Base-by-base conservation (phyloP, 92 coral and sea anemone species). In the Zoanthus sansibaricus region DNA sequence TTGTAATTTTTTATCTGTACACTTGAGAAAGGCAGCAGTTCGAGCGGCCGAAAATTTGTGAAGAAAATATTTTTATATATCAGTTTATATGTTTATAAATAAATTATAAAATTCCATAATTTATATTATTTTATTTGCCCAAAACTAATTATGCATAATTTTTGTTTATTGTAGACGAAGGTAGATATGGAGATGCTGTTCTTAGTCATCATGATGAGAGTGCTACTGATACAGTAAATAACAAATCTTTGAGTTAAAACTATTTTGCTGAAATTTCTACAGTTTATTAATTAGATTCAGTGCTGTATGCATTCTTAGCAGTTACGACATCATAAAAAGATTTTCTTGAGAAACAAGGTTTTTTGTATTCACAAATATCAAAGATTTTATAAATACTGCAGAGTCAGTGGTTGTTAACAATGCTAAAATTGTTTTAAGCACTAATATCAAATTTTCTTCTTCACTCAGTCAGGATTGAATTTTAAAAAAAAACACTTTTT, bases 191-290 rank as follows among this genome's bases (percentile, higher is more conserved):
- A 64, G 18, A 64, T 64, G 20, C 70, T 64, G 70, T 64, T 64
- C 70, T 15, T 64, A 21, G 18, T 13, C 20, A 64, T 20, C 30
- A 15, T 20, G 30, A 64, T 20, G 30, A 16, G 70, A 20, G 70
- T 64, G 70, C 70, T 16, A n/a, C 70, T 64, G 70, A 64, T 64
- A 64, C 70, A 64, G 70, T 64, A 64, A 64, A 32, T 64, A 64
- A 3, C 3, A 64, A 17, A 16, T 64, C 20, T 16, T 64, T 64
- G 1, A 16, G 20, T 4, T 64, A 0, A 0, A 25, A 25, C 25
- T 25, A 25, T 25, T 25, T 25, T 25, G 25, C 17, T 64, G 70
- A 17, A 2, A 16, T 64, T 64, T 64, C 30, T 64, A 64, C 59
- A 54, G 59, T 54, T 54, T 54, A 54, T 54, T 54, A 54, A 54